These are phyloP conservation scores for Orthosia gracilis DNA, from an alignment of 2,888 invertebrate genomes.

Conservation along the genomic window DNA sequence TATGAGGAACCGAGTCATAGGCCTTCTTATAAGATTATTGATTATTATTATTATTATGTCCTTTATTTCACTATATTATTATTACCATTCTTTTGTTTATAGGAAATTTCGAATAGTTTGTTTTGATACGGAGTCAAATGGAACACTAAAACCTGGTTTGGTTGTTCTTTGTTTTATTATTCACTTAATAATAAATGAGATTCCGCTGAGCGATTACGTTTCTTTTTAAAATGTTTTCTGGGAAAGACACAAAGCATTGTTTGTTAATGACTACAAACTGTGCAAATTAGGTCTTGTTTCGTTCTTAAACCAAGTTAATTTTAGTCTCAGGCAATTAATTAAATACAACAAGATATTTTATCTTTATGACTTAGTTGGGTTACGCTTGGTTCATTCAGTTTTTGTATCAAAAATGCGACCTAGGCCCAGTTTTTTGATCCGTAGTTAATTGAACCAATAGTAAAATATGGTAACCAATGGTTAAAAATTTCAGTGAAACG, in stretches of 20 bases:
- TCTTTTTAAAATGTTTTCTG: neutral
- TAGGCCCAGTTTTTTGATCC: no score
- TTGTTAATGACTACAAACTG: neutral
- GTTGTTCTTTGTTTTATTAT: neutral
- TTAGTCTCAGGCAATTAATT: constrained; percentile 1
- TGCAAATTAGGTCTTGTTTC: neutral
- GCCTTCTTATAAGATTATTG: no score
- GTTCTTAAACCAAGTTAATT: neutral
- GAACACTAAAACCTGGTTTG: no score
- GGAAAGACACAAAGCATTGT: constrained; percentile 12
- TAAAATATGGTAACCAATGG: no score
- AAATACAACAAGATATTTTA: neutral
- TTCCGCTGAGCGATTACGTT: neutral
- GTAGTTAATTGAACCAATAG: no score
- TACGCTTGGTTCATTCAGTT: neutral
- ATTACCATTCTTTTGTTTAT: no score
- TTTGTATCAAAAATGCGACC: neutral
- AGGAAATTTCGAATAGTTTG: no score
- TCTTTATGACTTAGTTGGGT: neutral
- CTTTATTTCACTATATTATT: no score
- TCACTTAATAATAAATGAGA: neutral
- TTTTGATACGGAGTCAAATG: no score
- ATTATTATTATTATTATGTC: no score
- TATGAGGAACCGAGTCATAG: no score
- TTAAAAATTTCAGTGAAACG: no score